Evolutionary conservation across 2,888 invertebrate species (phyloP), one percentile per base, ranked within the genome.

Genomic region (Eugnorisma glareosa): DNA sequence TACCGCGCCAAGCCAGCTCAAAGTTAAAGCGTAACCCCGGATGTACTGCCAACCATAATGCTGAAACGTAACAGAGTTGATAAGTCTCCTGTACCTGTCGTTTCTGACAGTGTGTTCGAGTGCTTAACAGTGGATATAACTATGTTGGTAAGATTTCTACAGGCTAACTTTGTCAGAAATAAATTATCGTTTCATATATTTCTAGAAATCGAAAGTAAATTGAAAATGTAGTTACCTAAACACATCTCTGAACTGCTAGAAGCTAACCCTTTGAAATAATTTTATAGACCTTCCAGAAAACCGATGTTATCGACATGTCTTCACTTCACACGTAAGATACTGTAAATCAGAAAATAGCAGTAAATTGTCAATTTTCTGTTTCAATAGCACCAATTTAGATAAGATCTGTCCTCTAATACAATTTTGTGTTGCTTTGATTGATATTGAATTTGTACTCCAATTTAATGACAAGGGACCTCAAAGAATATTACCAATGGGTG

Each of bases 391-490:
- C 75, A 79, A 77, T 87, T 74, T 72, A 59, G 37, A 59, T 67
- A 77, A 69, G 37, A 69, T 35, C 59, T 75, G 35, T 68, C n/a
- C n/a, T 70, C 21, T 57, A 21, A 64, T 21, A 70, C 43, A 68
- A 61, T 61, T 68, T 66, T 35, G 51, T 63, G 8, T 73, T 37
- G 43, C 63, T 75, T 45, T 67, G 77, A 75, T 73, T 69, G 64
- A 67, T 79, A 80, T 78, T 83, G 66, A 81, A 78, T 78, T 78
- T 70, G 61, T 75, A 69, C 61, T 59, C 67, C 35, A 83, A 77
- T 75, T 78, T 76, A 81, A 72, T 73, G 64, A 78, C 51, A 54
- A 66, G 24, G 67, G 59, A 73, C 54, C 64, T 72, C 84, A 83
- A 81, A 82, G 80, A 79, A 75, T 74, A 74, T 77, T 40, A 59